Conservation (phyloP, 2,888 invertebrate species). For the Agrochola lychnidis region DNA sequence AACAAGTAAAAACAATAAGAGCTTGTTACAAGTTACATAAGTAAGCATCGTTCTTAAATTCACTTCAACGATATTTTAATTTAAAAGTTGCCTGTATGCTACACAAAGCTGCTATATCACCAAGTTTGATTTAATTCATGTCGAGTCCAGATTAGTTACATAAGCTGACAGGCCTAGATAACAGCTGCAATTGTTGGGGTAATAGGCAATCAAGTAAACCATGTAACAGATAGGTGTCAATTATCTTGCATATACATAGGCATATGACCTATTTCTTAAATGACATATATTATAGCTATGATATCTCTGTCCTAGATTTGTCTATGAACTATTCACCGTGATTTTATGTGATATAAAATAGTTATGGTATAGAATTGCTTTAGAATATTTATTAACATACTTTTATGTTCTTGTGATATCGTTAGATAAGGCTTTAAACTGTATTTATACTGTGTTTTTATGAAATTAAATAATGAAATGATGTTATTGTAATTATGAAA, state of each 20-base stretch:
- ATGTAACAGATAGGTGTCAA: not conserved
- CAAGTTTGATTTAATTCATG: not conserved
- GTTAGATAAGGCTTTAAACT: not conserved
- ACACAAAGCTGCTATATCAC: not conserved
- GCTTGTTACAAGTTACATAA: too few relatives aligned
- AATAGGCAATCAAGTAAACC: not conserved
- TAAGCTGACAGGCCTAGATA: not conserved
- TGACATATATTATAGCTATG: too few relatives aligned
- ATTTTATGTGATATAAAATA: not conserved
- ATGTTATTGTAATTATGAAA: not conserved
- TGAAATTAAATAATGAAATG: not conserved
- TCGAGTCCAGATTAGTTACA: not conserved
- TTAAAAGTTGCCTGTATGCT: not conserved
- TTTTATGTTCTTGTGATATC: not conserved
- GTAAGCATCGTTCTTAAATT: not conserved
- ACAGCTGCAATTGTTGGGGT: not conserved
- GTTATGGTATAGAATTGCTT: not conserved
- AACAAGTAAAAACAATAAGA: not conserved
- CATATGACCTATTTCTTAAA: not conserved
- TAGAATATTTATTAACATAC: not conserved
- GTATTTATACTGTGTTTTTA: not conserved
- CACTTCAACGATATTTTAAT: not conserved
- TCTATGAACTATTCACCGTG: not conserved
- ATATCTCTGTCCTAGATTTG: not conserved
- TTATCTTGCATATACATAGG: not conserved